Base-by-base conservation (phyloP, 2,797 vertebrate species). In the Pogonophryne albipinna region DNA sequence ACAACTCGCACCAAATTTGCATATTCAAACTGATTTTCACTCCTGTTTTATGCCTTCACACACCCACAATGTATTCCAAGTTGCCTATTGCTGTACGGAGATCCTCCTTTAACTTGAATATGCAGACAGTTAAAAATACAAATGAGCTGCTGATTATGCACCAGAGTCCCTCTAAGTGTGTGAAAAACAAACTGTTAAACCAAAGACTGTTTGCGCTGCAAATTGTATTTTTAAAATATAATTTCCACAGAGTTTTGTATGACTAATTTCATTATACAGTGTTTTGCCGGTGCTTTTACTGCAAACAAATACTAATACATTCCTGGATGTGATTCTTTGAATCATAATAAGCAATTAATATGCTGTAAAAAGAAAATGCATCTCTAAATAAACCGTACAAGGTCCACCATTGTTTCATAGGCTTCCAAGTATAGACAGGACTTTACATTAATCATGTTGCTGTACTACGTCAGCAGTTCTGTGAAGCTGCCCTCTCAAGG, bases 401-500 rank as follows among this genome's bases (percentile, higher is more conserved):
- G 59, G 14, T 19, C 15, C 53, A 50, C 34, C 23, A 64, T 50
- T 85, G 71, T 84, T 79, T 58, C 68, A 78, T 6, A 50, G 53
- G 70, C 69, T 66, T 77, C 76, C 69, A 85, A 59, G 84, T 70
- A 82, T 59, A 86, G 74, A 73, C 69, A 44, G 49, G 19, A 77
- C 71, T 83, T 83, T 80, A 83, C 84, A 88, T 92, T 86, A 86
- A 91, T 91, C 85, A 81, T 60, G 49, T 58, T 62, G 58, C 85
- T 74, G 42, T 63, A 60, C 79, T 53, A 85, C 38, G 66, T 91
- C 90, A 91, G 90, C 91, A 84, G 55, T 82, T 86, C 78, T 84
- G 79, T 82, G 65, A 85, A 82, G 81, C 78, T 89, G 79, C 70
- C 76, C 87, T 87, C 85, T 87, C 89, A 90, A 92, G 85, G 89